Percentiles rank a stretch among this genome's conserved stretches.
These are phyloP conservation scores for Montipora foliosa DNA, from an alignment of 64 coral and sea anemone species.

Conservation along the genomic window DNA sequence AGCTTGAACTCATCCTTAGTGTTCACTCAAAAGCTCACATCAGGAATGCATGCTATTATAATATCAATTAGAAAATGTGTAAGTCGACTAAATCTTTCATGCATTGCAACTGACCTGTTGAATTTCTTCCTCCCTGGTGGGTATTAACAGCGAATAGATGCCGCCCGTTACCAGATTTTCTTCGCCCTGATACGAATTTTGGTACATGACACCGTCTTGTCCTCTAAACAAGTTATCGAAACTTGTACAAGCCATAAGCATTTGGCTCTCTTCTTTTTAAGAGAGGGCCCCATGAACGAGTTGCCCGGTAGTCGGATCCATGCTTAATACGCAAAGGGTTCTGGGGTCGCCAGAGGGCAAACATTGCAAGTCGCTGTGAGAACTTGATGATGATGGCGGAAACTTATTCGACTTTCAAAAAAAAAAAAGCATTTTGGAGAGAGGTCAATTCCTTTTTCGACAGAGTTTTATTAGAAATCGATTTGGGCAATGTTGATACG, in stretches of 20 bases:
- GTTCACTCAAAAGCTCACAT: not conserved
- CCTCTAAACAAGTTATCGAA: slow-evolving; percentile 33
- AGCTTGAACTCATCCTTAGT: not conserved
- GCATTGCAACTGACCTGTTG: too few species aligned
- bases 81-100: too few species aligned
- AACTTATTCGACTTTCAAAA: too few species aligned
- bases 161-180: slow-evolving; percentile 62
- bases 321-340: too few species aligned
- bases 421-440: too few species aligned
- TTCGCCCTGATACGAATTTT: slow-evolving; percentile 35
- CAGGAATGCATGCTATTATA: not conserved
- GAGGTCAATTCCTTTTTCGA: too few species aligned
- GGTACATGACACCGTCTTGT: slow-evolving; percentile 21
- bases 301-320: too few species aligned
- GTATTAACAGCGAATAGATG: slow-evolving; percentile 68
- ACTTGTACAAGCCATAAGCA: slow-evolving; percentile 47
- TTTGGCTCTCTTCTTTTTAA: not conserved
- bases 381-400: too few species aligned
- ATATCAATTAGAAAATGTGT: not conserved
- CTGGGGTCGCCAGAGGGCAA: too few species aligned
- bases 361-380: too few species aligned
- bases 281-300: not conserved
- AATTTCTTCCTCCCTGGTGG: not conserved
- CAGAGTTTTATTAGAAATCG: too few species aligned
- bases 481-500: too few species aligned